Base-by-base conservation (phyloP, 2,797 vertebrate species). In the Carduelis carduelis region DNA sequence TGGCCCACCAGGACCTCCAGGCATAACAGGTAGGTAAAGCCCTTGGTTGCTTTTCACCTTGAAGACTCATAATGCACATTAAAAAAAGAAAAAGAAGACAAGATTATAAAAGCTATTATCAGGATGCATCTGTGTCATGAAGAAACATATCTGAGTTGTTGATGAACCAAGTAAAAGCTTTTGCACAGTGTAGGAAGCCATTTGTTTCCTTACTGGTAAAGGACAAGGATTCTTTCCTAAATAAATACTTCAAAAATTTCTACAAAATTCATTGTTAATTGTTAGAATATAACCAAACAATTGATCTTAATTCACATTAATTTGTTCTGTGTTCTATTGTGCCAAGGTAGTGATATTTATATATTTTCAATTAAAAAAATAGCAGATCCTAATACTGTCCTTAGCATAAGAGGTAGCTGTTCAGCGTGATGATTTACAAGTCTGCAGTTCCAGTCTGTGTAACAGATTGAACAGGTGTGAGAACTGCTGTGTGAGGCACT, bases 1-100 rank as follows among this genome's bases (percentile, higher is more conserved):
- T 0, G 99, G 99, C 6, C 94, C 60, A 43, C 98, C 98, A 26
- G 97, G 99, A 96, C 96, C 85, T 83, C 98, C 98, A 21, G 98
- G 97, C 3, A 16, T 5, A 94, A 74, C 96, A 69, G 97, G 98
- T 97, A 35, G 8, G 72, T 83, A 55, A 94, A 96, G 72, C 22
- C 8, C 43, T 96, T 1, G 1, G 12, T 52, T 86, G 30, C 18
- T 90, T 93, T 95, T 74, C 44, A 50, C n/a, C 56, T 1, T 55
- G 55, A 79, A 80, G 23, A 18, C 16, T 35, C 43, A 22, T 55
- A 55, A 66, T 14, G 11, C 30, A 49, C 37, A 4, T 28, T 69
- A 50, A 26, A 53, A 65, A 63, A 74, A 44, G 2, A 7, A 43
- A 70, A 76, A 49, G 30, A 35, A 63, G 8, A 41, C 2, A 30